Base-by-base conservation (phyloP, 2,888 invertebrate species). In the Quadroppia sp. region DNA sequence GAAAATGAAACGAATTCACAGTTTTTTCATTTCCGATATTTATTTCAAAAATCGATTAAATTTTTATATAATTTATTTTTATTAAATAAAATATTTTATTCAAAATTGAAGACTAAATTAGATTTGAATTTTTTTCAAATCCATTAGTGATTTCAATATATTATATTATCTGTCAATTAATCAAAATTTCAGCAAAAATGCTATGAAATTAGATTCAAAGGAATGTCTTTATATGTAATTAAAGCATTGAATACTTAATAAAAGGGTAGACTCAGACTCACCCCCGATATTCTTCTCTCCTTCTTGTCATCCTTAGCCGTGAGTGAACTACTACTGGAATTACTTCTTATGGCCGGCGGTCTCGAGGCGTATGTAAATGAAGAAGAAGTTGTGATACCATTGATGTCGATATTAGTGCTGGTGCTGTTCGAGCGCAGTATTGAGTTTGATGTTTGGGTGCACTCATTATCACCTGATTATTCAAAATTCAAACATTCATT, bases 301-400 rank as follows among this genome's bases (percentile, higher is more conserved):
- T 73, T 73, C 17, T 73, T 40, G 13, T 42, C 61, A 40, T 61
- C 64, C 20, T 64, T 64, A 40, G 40, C 13, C 11, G 40, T 23
- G n/a, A 73, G 25, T 23, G 73, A 73, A 67, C 73, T 61, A 23
- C 61, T 61, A 25, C 73, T 73, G 25, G 73, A 73, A 40, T 73
- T 73, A 36, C 73, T 73, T 50, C 73, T 73, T 73, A 73, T 73
- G 40, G 75, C 48, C 17, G 72, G 69, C 6, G 75, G 72, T 64
- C 61, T 53, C n/a, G 50, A 59, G 23, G 42, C n/a, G 20, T 30
- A 69, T 9, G 70, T 64, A 20, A 42, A 64, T 23, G 73, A 53
- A 11, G 36, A 30, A 20, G 56, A 72, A 17, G 73, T 30, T 25
- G 59, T 42, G 48, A n/a, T 36, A 32, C 30, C 28, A 25, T 32